phyloP scores from a whole-genome alignment of 2,888 invertebrate genomes.

The Asteroscopus sphinx region DNA sequence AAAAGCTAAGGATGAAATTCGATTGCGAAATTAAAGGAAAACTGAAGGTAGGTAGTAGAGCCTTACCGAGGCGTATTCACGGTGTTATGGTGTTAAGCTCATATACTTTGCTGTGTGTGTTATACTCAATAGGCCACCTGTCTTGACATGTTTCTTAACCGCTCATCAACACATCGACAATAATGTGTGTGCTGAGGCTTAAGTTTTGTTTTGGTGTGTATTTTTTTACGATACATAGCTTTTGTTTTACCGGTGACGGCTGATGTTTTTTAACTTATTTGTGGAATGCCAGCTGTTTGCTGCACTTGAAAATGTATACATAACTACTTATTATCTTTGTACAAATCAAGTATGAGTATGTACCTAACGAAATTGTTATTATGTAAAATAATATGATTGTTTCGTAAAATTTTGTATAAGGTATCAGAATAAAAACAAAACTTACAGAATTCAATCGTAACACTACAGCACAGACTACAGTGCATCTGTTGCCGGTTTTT shows the following conservation, averaged over 20 bases:
- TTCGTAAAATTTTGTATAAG: no score
- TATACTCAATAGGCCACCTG: slow-evolving; percentile 61
- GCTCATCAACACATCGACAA: slow-evolving; percentile 37
- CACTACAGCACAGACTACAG: no score
- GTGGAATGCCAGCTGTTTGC: background rate
- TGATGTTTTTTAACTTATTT: background rate
- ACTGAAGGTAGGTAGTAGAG: slow-evolving; percentile 52
- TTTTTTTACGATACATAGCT: background rate
- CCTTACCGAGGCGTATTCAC: slow-evolving; percentile 54
- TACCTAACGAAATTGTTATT: no score
- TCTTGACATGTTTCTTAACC: slow-evolving; percentile 47
- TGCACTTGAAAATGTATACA: no score
- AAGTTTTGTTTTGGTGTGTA: slow-evolving; percentile 13
- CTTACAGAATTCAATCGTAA: no score
- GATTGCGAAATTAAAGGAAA: slow-evolving; percentile 32
- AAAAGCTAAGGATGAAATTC: slow-evolving; percentile 39
- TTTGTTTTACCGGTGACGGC: background rate
- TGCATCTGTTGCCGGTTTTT: no score
- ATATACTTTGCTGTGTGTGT: slow-evolving; percentile 50
- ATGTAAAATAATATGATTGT: no score
- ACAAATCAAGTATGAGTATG: no score
- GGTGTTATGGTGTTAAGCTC: slow-evolving; percentile 52
- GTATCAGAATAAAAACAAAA: no score
- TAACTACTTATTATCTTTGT: no score
- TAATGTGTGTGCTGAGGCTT: slow-evolving; percentile 11